phyloP scores from a whole-genome alignment of 1,140 invertebrate genomes.

The Heliconius eleuchia region DNA sequence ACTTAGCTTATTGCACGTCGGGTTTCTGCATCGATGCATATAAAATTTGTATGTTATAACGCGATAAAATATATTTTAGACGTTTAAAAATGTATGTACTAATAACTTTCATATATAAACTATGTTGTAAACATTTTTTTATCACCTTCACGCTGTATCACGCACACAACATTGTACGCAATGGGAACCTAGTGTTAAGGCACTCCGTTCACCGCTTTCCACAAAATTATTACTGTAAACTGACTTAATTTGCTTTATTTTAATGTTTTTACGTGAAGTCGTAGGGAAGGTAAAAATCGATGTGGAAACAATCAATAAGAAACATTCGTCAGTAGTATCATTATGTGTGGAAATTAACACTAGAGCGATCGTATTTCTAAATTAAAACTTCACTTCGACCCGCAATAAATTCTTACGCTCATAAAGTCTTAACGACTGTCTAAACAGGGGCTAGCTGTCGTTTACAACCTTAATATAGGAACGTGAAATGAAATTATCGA shows the following conservation, averaged over 20 bases:
- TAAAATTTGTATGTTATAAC: constrained; percentile 9
- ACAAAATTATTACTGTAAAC: too few species aligned
- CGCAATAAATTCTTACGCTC: constrained; percentile 71
- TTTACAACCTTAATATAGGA: constrained; percentile 62
- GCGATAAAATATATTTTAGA: constrained; percentile 1
- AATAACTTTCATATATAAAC: not conserved
- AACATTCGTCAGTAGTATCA: constrained; percentile 24
- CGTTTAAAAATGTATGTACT: not conserved
- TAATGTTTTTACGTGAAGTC: not conserved
- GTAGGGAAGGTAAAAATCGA: not conserved
- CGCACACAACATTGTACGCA: too few species aligned
- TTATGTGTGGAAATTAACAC: constrained; percentile 69
- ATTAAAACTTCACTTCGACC: constrained; percentile 62
- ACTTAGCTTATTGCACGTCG: constrained; percentile 48
- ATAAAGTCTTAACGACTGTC: constrained; percentile 74
- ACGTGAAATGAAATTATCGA: constrained; percentile 52
- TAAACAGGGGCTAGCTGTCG: constrained; percentile 71
- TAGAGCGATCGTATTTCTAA: constrained; percentile 65
- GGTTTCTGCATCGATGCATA: constrained; percentile 7
- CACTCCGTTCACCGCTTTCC: too few species aligned
- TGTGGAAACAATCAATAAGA: constrained; percentile 13
- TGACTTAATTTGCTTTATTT: not conserved
- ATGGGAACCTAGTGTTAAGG: too few species aligned
- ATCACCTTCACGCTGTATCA: too few species aligned
- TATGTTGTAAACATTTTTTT: not conserved